Percentiles rank a stretch among this genome's conserved stretches.
These are phyloP conservation scores for Tinea semifulvella DNA, from an alignment of 2,888 invertebrate genomes.

Conservation along the genomic window DNA sequence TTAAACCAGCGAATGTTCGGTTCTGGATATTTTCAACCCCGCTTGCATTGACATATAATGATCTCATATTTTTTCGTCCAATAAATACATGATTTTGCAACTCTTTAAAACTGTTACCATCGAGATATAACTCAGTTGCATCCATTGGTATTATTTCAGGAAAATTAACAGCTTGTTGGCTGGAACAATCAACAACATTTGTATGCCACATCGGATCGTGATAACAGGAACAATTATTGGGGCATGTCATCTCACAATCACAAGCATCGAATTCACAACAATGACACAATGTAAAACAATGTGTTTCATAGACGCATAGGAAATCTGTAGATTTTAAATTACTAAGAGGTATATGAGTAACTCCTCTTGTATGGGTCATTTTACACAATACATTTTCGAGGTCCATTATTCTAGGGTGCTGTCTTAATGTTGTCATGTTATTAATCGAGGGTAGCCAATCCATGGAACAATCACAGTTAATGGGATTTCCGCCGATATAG, in stretches of 20 bases:
- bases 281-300: constrained; percentile 93
- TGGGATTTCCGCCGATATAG: constrained; percentile 92
- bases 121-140: constrained; percentile 91
- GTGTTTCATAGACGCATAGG: constrained; percentile 88
- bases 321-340: constrained; percentile 84
- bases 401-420: constrained; percentile 89
- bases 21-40: constrained; percentile 86
- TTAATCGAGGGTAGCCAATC: constrained; percentile 94
- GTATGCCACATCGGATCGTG: constrained; percentile 94
- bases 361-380: constrained; percentile 83
- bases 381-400: constrained; percentile 87
- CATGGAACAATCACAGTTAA: constrained; percentile 95
- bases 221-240: constrained; percentile 92
- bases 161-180: constrained; percentile 77
- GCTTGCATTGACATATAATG: constrained; percentile 86
- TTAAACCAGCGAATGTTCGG: constrained; percentile 86
- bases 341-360: constrained; percentile 78
- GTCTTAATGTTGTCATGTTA: constrained; percentile 82
- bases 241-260: constrained; percentile 97
- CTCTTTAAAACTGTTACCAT: constrained; percentile 87
- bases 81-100: constrained; percentile 90
- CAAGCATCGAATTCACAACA: constrained; percentile 97
- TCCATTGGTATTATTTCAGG: constrained; percentile 93
- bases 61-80: constrained; percentile 88
- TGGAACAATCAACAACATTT: constrained; percentile 91